Percentiles rank a stretch among this genome's conserved stretches.
Conservation (phyloP, 37 sponge, comb jelly and placozoan species). For the Chondrilla cf. caribensis region DNA sequence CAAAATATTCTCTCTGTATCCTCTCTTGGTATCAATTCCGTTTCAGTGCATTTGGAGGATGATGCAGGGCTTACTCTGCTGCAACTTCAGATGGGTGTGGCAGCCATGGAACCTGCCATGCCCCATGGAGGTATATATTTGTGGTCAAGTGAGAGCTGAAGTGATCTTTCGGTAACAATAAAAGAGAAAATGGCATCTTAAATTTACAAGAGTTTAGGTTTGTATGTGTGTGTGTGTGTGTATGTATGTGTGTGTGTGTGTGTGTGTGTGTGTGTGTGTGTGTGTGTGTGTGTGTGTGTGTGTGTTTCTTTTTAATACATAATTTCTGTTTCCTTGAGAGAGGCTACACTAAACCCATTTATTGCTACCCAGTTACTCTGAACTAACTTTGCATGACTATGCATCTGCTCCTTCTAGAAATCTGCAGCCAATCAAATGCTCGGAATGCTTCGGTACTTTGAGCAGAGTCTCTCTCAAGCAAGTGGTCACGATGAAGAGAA, state of each 20-base stretch:
- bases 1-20: too few relatives aligned
- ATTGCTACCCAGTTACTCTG: too few relatives aligned
- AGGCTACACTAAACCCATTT: too few relatives aligned
- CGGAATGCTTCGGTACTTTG: slow-evolving; percentile 89
- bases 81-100: slow-evolving; percentile 72
- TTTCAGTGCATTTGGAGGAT: neutral
- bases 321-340: too few relatives aligned
- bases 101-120: slow-evolving; percentile 83
- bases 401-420: too few relatives aligned
- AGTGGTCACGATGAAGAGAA: slow-evolving; percentile 79
- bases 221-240: slow-evolving; percentile 4
- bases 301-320: too few relatives aligned
- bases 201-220: slow-evolving; percentile 66
- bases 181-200: slow-evolving; percentile 35
- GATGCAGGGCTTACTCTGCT: neutral
- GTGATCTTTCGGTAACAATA: slow-evolving; percentile 84
- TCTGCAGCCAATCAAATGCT: slow-evolving; percentile 89
- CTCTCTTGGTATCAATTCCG: too few relatives aligned
- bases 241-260: too few relatives aligned
- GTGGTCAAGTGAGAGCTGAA: slow-evolving; percentile 83
- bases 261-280: too few relatives aligned
- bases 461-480: slow-evolving; percentile 71
- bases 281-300: too few relatives aligned
- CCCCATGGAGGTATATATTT: slow-evolving; percentile 75
- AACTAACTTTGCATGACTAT: too few relatives aligned